Conservation (phyloP, 1,140 invertebrate genomes). For the Epicauta chinensis region DNA sequence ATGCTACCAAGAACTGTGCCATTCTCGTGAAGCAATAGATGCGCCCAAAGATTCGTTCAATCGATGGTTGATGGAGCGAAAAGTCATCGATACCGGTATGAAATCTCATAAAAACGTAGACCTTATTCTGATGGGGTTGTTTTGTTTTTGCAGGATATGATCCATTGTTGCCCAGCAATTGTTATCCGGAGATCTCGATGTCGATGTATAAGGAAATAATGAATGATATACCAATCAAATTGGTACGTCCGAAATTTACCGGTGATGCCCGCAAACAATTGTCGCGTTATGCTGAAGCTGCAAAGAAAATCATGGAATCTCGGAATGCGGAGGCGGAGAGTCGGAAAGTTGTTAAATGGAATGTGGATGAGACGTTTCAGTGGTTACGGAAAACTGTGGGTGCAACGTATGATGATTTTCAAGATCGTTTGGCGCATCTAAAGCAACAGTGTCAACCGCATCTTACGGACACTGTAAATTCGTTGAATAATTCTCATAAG, state of each 20-base stretch:
- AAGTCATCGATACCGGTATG: conserved; percentile 75
- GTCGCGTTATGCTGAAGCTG: conserved; percentile 91
- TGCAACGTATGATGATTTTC: conserved; percentile 93
- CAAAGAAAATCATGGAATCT: conserved; percentile 94
- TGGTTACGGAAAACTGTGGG: conserved; percentile 92
- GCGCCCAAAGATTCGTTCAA: conserved; percentile 95
- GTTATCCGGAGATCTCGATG: conserved; percentile 85
- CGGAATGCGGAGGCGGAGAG: conserved; percentile 88
- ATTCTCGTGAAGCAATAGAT: conserved; percentile 89
- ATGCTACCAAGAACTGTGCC: conserved; percentile 91
- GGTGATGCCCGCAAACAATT: conserved; percentile 95
- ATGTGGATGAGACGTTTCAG: conserved; percentile 94
- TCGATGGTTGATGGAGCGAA: conserved; percentile 92
- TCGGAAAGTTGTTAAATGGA: conserved; percentile 96
- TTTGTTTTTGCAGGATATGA: conserved; percentile 59
- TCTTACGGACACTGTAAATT: conserved; percentile 72
- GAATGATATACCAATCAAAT: conserved; percentile 96
- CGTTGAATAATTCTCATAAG: no score
- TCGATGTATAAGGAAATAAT: conserved; percentile 97
- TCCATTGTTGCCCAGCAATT: conserved; percentile 84
- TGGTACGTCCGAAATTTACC: conserved; percentile 90
- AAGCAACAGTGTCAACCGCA: conserved; percentile 92
- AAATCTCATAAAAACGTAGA: background rate
- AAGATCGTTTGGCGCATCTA: conserved; percentile 67
- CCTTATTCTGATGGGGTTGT: background rate